Base-by-base conservation (phyloP, 2,113 vertebrate species). In the Numenius arquata region DNA sequence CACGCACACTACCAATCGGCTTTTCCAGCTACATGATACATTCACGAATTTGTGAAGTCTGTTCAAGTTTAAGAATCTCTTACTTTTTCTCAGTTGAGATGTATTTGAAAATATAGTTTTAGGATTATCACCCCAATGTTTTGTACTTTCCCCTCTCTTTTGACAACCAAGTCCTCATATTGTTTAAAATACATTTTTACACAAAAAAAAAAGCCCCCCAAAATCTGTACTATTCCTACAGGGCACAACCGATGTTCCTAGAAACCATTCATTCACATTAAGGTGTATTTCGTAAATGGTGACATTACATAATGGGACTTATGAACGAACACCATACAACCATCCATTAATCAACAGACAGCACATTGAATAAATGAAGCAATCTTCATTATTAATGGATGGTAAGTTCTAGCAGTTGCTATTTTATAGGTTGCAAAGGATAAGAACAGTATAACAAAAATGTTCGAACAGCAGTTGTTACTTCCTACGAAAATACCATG, bases 331-430 rank as follows among this genome's bases (percentile, higher is more conserved):
- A 89, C 15, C 29, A 25, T 20, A 41, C 8, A 16, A 82, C 4
- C 21, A 68, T 16, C 48, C 32, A 50, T 56, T 40, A 67, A 53
- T 53, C 10, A 47, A 45, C 34, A 84, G 56, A 88, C 8, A 88
- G 40, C 12, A 94, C 27, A 36, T 0, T 68, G 23, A 93, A 73
- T 40, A 23, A 84, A 40, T 40, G 23, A 95, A 68, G 70, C 27
- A 77, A 17, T 79, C 66, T 95, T 87, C 36, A 84, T 85, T 76
- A 72, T 62, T 92, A 84, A 63, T 32, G 75, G 27, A 90, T n/a
- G 8, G 30, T 22, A 91, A 95, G 30, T 93, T 87, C 43, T 36
- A 84, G 59, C 55, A 73, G 47, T 21, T 89, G 40, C 21, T 63
- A 41, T 47, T 59, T 36, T 66, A 52, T 19, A 50, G 5, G 23